Conservation (phyloP, 2,113 vertebrate species). For the Chamaea fasciata region DNA sequence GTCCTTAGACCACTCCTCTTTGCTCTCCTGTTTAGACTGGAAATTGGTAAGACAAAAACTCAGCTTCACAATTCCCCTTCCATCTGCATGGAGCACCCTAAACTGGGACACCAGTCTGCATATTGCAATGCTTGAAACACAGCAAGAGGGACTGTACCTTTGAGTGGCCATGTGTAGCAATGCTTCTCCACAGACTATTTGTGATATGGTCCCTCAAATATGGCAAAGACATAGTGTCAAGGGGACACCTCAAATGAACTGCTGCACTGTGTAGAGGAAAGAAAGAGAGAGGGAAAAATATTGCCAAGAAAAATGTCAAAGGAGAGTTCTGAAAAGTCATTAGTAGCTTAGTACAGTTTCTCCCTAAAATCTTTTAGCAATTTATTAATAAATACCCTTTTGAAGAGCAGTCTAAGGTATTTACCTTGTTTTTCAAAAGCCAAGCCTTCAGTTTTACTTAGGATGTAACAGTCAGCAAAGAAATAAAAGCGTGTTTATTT, state of each 20-base stretch:
- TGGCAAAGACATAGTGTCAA: fast-evolving
- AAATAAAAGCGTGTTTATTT: neutral
- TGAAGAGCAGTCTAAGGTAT: neutral
- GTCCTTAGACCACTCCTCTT: neutral
- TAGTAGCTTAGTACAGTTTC: neutral
- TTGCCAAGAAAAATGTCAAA: neutral
- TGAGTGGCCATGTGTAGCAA: neutral
- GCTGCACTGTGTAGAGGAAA: neutral
- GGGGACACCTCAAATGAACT: neutral
- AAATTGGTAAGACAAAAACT: neutral
- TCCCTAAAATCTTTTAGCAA: neutral
- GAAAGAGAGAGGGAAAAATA: neutral
- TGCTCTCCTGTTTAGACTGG: neutral
- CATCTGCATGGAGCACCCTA: neutral
- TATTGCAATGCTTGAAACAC: fast-evolving
- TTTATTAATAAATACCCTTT: neutral
- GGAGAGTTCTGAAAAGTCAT: constrained; percentile 2
- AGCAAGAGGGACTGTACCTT: neutral
- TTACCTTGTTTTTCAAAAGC: neutral
- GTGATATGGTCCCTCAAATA: neutral
- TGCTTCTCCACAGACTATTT: neutral
- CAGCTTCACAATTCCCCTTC: neutral
- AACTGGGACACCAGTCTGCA: neutral
- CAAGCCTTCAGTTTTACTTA: neutral
- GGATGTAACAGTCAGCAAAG: neutral